Conservation (phyloP, 2,888 invertebrate genomes). For the Metellina segmentata region DNA sequence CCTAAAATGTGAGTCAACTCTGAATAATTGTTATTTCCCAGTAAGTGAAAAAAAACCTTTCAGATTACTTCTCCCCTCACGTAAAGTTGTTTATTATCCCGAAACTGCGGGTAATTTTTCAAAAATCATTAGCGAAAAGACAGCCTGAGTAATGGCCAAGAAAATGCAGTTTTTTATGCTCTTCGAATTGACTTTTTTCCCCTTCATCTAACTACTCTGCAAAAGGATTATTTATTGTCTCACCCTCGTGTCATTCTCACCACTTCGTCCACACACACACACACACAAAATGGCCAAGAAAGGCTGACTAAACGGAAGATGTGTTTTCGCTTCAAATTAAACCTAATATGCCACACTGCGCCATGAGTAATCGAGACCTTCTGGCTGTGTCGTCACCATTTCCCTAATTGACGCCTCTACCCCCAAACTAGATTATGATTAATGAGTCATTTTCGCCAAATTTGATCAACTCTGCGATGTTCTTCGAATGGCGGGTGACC, state of each 20-base stretch:
- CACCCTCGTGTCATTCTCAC: too few relatives aligned
- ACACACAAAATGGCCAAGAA: too few relatives aligned
- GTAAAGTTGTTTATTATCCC: not conserved
- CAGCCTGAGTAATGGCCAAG: not conserved
- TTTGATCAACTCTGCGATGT: not conserved
- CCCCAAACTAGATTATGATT: slow-evolving; percentile 32
- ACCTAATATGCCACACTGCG: not conserved
- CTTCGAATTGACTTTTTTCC: not conserved
- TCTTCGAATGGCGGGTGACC: not conserved
- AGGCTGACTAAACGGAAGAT: not conserved
- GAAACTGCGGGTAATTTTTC: not conserved
- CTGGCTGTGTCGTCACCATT: not conserved
- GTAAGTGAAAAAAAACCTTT: too few relatives aligned
- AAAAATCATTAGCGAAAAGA: not conserved
- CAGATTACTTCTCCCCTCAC: too few relatives aligned
- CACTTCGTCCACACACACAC: too few relatives aligned
- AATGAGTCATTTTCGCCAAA: slow-evolving; percentile 19
- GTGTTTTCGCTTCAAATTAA: slow-evolving; percentile 23
- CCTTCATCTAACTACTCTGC: not conserved
- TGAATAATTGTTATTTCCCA: too few relatives aligned
- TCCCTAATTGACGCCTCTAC: slow-evolving; percentile 32
- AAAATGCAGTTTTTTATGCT: too few relatives aligned
- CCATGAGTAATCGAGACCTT: slow-evolving; percentile 23
- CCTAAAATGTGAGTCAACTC: too few relatives aligned
- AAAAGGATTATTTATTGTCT: not conserved